These are phyloP conservation scores for Schizaphis graminum DNA, from an alignment of 2,888 invertebrate genomes.

Conservation along the genomic window DNA sequence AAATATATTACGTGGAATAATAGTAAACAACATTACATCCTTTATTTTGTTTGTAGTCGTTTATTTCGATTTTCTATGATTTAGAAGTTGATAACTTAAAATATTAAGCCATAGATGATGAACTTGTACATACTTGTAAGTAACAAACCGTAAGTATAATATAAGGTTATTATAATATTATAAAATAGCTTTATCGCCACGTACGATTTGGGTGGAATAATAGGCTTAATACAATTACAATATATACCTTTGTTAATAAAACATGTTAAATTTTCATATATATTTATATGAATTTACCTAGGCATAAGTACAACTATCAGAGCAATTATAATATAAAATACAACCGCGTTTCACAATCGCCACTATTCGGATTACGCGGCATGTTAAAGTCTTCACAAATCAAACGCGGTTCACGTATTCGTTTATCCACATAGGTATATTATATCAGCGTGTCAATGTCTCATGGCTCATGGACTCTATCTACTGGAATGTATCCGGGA, in stretches of 20 bases:
- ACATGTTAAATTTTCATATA: too few relatives aligned
- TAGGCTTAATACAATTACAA: background rate
- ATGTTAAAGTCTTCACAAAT: background rate
- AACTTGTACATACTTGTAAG: background rate
- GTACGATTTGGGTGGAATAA: background rate
- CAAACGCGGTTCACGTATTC: background rate
- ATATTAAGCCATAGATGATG: background rate
- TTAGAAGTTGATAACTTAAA: background rate
- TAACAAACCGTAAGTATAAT: background rate
- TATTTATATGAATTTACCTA: background rate
- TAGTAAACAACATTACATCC: background rate
- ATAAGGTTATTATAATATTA: background rate
- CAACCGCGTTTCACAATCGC: background rate
- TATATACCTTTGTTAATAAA: background rate
- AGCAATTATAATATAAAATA: background rate
- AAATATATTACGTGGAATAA: background rate
- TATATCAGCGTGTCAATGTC: background rate
- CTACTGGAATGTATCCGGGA: background rate
- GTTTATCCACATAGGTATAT: background rate
- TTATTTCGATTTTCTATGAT: background rate
- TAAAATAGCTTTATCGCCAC: background rate
- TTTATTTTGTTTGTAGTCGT: background rate
- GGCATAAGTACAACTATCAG: background rate
- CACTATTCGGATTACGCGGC: background rate
- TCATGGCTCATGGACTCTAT: background rate